Evolutionary conservation across 1,140 invertebrate genomes (phyloP).

Genomic region (Ephestia elutella): DNA sequence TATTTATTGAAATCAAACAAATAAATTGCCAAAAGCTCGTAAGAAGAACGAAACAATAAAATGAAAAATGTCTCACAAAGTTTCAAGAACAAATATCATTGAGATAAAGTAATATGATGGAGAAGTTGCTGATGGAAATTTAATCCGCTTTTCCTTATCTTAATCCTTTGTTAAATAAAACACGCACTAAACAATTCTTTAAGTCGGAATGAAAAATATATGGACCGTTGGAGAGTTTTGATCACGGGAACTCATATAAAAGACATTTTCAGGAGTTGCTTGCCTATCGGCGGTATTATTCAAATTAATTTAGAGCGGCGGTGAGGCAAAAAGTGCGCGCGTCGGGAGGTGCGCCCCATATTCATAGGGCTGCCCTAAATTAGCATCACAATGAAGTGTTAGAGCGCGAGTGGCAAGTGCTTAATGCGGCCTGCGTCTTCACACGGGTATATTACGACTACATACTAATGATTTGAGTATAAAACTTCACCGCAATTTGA

Average conservation of each 20-base stretch:
- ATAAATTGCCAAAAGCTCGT: too few relatives aligned
- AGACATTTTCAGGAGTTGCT: conserved; percentile 58
- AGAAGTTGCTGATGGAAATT: conserved; percentile 16
- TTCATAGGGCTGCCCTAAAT: conserved; percentile 68
- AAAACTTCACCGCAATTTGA: conserved; percentile 53
- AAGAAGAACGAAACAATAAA: too few relatives aligned
- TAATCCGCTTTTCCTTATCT: conserved; percentile 27
- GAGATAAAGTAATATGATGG: background rate
- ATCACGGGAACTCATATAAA: conserved; percentile 66
- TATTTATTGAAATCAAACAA: background rate
- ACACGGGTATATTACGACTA: conserved; percentile 54
- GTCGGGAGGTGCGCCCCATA: conserved; percentile 48
- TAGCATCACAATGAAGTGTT: conserved; percentile 72
- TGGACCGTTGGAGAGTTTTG: too few relatives aligned
- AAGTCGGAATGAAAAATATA: too few relatives aligned
- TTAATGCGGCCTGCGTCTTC: conserved; percentile 62
- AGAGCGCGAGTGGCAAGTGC: conserved; percentile 55
- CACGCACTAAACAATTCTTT: conserved; percentile 39
- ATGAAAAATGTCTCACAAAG: background rate
- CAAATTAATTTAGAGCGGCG: conserved; percentile 68
- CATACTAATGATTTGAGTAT: conserved; percentile 60
- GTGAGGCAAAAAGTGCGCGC: conserved; percentile 66
- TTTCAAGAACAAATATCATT: conserved; percentile 7
- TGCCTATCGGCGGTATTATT: conserved; percentile 67
- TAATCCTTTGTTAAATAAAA: conserved; percentile 45